These are phyloP conservation scores for Cylindroiulus punctatus DNA, from an alignment of 2,888 invertebrate species.

Conservation along the genomic window DNA sequence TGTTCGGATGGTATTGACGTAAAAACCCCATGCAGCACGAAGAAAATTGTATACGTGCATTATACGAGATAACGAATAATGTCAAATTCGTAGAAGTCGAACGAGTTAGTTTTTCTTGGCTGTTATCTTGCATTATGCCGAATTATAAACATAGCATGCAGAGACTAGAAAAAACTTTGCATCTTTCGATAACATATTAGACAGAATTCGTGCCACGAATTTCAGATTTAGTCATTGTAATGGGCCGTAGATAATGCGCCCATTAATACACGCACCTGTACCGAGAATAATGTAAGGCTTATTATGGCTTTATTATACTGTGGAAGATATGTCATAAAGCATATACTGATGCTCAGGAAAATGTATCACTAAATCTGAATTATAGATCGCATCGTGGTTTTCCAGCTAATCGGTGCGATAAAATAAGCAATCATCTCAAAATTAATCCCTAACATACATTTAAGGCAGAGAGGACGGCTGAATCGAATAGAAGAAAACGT, in stretches of 20 bases:
- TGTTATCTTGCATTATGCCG: neutral
- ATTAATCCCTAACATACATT: constrained; percentile 39
- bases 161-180: neutral
- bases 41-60: too few species aligned
- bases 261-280: constrained; percentile 38
- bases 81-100: neutral
- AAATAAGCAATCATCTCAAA: constrained; percentile 47
- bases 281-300: neutral
- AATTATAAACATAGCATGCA: neutral
- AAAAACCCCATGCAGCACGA: neutral
- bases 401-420: constrained; percentile 43
- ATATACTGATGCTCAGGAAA: neutral
- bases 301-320: constrained; percentile 16
- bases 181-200: neutral
- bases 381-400: constrained; percentile 42
- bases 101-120: neutral
- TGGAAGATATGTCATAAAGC: constrained; percentile 24
- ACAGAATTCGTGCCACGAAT: constrained; percentile 20
- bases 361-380: constrained; percentile 37
- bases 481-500: neutral
- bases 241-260: neutral
- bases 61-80: too few species aligned
- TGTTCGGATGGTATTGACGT: neutral
- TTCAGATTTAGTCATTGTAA: constrained; percentile 10
- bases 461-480: constrained; percentile 9